A percentile compares a stretch with the other conserved stretches of the same genome.
These are phyloP conservation scores for Halocynthia roretzi DNA, from an alignment of 23 tunicate species.

Conservation along the genomic window DNA sequence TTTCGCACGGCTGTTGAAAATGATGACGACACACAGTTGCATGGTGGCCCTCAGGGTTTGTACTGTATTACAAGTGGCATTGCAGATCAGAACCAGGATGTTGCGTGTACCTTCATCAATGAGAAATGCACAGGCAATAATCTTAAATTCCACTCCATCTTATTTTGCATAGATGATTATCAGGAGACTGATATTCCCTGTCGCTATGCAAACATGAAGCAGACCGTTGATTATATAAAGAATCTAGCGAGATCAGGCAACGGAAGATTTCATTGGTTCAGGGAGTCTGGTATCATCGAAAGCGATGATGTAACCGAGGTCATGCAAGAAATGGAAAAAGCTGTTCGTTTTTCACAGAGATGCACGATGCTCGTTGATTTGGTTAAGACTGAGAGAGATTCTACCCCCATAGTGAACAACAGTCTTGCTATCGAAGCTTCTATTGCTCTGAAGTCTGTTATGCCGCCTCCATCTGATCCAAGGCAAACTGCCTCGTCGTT, in stretches of 20 bases:
- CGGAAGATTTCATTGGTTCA: conserved; percentile 90
- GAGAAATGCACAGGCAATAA: conserved; percentile 59
- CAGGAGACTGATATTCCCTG: conserved; percentile 54
- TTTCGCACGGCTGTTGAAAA: conserved; percentile 78
- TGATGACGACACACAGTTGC: conserved; percentile 48
- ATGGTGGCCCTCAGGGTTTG: conserved; percentile 63
- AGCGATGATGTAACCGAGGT: conserved; percentile 68
- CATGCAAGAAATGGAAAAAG: conserved; percentile 69
- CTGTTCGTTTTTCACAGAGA: conserved; percentile 61
- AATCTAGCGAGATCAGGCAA: conserved; percentile 51
- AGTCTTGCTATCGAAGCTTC: conserved; percentile 10
- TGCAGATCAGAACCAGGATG: conserved; percentile 84
- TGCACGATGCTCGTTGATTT: conserved; percentile 58
- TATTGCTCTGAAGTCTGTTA: neutral
- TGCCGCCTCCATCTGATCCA: conserved; percentile 36
- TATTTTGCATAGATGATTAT: conserved; percentile 85
- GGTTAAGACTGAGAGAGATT: conserved; percentile 30
- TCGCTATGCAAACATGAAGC: conserved; percentile 55
- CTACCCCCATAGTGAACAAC: neutral
- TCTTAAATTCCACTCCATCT: conserved; percentile 48
- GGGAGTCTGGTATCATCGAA: conserved; percentile 79
- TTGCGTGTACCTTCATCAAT: conserved; percentile 62
- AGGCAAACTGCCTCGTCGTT: conserved; percentile 64
- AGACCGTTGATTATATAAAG: conserved; percentile 54
- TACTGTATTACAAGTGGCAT: conserved; percentile 74